phyloP scores from a whole-genome alignment of 2,113 vertebrate species.

The Tachycineta bicolor region DNA sequence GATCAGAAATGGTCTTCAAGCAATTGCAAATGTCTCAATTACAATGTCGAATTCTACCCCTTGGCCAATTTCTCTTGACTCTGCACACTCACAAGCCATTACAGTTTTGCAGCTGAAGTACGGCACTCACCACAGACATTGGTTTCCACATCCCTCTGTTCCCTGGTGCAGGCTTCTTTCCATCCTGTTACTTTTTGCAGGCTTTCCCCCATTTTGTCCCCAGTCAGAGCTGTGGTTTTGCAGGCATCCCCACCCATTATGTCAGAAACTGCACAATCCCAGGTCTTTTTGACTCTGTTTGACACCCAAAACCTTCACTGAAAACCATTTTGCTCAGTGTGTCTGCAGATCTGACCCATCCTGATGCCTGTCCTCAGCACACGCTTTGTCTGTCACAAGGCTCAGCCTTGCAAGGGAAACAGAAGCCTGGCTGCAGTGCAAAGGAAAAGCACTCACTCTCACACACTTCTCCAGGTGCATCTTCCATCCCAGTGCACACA shows the following conservation, averaged over 20 bases:
- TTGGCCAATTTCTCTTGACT: background rate
- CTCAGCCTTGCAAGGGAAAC: background rate
- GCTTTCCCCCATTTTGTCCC: background rate
- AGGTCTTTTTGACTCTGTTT: background rate
- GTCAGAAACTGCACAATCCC: background rate
- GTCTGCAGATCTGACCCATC: background rate
- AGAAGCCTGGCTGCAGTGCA: background rate
- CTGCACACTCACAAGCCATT: background rate
- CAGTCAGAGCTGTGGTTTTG: background rate
- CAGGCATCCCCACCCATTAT: background rate
- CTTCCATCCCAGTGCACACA: background rate
- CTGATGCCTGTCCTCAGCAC: background rate
- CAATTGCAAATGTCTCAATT: background rate
- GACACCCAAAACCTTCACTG: background rate
- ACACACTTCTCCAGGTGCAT: background rate
- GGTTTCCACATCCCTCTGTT: background rate
- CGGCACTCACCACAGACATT: background rate
- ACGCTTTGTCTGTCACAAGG: accelerated
- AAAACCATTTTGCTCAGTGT: background rate
- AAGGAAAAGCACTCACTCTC: background rate
- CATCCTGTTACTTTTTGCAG: background rate
- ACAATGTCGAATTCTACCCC: background rate
- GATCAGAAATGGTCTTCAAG: background rate
- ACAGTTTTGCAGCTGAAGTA: background rate
- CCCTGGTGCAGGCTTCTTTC: background rate